These are phyloP conservation scores for Xenentodon cancila DNA, from an alignment of 2,797 vertebrate species.

Conservation along the genomic window DNA sequence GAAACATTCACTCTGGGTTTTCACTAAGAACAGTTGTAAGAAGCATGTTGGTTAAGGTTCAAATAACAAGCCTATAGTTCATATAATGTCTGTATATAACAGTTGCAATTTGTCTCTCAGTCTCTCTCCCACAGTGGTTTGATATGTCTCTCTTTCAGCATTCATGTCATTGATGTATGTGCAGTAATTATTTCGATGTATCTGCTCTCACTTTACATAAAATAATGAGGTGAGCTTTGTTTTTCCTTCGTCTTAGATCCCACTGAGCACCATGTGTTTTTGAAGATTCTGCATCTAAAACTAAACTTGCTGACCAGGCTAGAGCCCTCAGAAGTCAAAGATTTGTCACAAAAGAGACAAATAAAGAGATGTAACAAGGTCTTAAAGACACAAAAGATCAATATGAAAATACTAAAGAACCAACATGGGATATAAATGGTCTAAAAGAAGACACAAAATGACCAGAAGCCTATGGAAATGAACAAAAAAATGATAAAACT, in stretches of 20 bases:
- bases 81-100: conserved; percentile 10
- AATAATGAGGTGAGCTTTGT: conserved; percentile 55
- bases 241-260: conserved; percentile 22
- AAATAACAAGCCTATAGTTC: conserved; percentile 27
- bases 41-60: conserved; percentile 29
- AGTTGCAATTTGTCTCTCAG: neutral
- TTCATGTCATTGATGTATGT: conserved; percentile 32
- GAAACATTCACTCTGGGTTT: conserved; percentile 45
- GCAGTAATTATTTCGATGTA: conserved; percentile 39
- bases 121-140: conserved; percentile 7
- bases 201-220: conserved; percentile 63
- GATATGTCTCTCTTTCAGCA: conserved; percentile 26
- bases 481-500: too few species aligned
- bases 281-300: conserved; percentile 24
- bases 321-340: neutral
- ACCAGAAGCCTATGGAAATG: too few species aligned
- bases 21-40: conserved; percentile 34
- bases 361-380: neutral
- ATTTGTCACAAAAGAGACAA: neutral
- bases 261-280: conserved; percentile 13
- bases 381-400: neutral
- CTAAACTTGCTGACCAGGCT: neutral
- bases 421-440: neutral
- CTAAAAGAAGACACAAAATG: neutral
- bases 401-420: neutral